Evolutionary conservation across 2,888 invertebrate species (phyloP).

Genomic region (Hemicrepidius hirtus): DNA sequence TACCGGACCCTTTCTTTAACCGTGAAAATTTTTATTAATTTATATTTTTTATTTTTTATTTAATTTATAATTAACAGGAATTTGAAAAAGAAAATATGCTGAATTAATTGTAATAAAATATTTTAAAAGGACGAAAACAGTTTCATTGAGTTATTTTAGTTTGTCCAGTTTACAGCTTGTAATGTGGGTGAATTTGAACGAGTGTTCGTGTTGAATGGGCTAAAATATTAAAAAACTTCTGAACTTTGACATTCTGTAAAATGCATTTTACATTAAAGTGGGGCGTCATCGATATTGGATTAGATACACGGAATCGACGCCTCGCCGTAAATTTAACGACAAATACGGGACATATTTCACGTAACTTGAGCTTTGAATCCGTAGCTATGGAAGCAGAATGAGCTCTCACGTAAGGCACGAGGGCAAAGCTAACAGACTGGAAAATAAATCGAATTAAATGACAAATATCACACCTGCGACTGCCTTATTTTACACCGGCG

Average conservation of each 20-base stretch:
- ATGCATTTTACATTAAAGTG: slow-evolving; percentile 28
- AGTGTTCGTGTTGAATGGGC: not conserved
- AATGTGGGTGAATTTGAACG: slow-evolving; percentile 16
- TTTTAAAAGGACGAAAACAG: not conserved
- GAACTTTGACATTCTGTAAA: slow-evolving; percentile 24
- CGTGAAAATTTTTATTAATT: too few species aligned
- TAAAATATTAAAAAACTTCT: slow-evolving; percentile 15
- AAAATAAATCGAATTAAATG: slow-evolving; percentile 27
- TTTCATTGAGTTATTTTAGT: too few species aligned
- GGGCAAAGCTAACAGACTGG: slow-evolving; percentile 24
- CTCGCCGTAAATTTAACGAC: slow-evolving; percentile 10
- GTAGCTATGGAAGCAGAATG: slow-evolving; percentile 27
- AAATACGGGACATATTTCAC: slow-evolving; percentile 6
- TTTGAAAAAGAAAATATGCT: too few species aligned
- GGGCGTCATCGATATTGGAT: slow-evolving; percentile 4
- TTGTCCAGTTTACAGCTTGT: slow-evolving; percentile 2
- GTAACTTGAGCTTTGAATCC: slow-evolving; percentile 10
- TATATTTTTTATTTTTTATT: too few species aligned
- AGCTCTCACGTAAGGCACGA: slow-evolving; percentile 12
- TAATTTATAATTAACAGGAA: too few species aligned
- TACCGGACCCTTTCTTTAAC: too few species aligned
- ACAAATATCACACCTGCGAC: slow-evolving; percentile 31
- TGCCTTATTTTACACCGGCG: slow-evolving; percentile 5
- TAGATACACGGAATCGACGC: slow-evolving; percentile 1
- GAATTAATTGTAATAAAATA: too few species aligned